Percentiles rank a stretch among this genome's conserved stretches.
phyloP scores from a whole-genome alignment of 2,888 invertebrate genomes.

The Dynastes grantii region DNA sequence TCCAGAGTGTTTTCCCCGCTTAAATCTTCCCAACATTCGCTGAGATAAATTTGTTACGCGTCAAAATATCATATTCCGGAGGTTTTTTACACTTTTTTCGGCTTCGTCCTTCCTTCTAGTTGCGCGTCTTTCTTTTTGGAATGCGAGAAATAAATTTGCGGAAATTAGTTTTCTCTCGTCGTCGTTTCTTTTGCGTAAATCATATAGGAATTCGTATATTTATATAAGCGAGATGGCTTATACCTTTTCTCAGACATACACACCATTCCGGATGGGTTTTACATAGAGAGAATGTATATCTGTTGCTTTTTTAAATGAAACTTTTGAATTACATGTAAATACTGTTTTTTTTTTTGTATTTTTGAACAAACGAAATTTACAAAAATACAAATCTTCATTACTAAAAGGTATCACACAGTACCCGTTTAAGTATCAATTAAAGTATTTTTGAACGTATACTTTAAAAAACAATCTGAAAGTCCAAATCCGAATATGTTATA shows the following conservation, averaged over 20 bases:
- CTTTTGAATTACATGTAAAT: background rate
- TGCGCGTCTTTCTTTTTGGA: background rate
- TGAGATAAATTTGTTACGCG: conserved; percentile 25
- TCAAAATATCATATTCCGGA: conserved; percentile 23
- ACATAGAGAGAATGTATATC: background rate
- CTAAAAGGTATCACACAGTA: no score
- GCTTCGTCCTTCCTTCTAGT: background rate
- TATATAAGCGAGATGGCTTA: background rate
- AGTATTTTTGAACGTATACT: no score
- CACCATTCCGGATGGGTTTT: background rate
- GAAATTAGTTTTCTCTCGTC: conserved; percentile 18
- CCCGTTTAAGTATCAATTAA: no score
- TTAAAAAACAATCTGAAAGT: no score
- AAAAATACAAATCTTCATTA: no score
- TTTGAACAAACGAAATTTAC: no score
- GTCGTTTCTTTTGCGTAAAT: conserved; percentile 1
- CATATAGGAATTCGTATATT: background rate
- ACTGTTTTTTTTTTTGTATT: background rate
- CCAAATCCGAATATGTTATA: no score
- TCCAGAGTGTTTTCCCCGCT: conserved; percentile 24
- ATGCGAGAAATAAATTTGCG: conserved; percentile 5
- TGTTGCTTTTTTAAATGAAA: background rate
- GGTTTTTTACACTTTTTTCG: background rate
- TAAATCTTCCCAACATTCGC: conserved; percentile 2
- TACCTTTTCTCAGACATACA: background rate